Evolutionary conservation across 2,888 invertebrate genomes (phyloP).

Genomic region (Macrophya annulata): DNA sequence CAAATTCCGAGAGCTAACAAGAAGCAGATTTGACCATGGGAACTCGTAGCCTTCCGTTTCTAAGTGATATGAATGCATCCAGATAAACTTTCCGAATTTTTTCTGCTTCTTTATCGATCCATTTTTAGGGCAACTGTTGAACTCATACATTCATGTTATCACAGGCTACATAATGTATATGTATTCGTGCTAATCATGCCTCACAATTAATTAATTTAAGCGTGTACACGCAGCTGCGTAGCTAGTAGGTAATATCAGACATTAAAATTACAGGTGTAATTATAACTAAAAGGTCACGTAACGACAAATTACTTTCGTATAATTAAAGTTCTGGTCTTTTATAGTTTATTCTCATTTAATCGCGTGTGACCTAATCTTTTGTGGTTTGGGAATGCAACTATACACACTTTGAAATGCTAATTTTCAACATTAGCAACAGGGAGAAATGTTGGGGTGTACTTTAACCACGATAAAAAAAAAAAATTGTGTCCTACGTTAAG

Average conservation of each 20-base stretch:
- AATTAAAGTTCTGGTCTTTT: slow-evolving; percentile 11
- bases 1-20: slow-evolving; percentile 25
- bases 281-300: slow-evolving; percentile 32
- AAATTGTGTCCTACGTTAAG: background rate
- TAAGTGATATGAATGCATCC: too few relatives aligned
- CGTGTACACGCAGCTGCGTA: background rate
- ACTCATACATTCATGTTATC: background rate
- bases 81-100: background rate
- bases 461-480: background rate
- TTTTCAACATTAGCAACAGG: background rate
- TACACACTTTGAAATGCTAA: background rate
- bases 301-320: slow-evolving; percentile 25
- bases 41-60: background rate
- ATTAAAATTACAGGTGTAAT: background rate
- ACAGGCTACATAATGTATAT: background rate
- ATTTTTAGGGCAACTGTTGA: background rate
- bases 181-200: background rate
- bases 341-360: background rate
- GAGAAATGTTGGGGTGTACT: background rate
- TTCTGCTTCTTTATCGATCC: background rate
- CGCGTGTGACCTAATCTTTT: slow-evolving; percentile 15
- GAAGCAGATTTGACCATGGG: slow-evolving; percentile 11
- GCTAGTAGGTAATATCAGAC: background rate
- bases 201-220: background rate
- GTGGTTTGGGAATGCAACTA: slow-evolving; percentile 4